Conservation (phyloP, 1,140 invertebrate species). For the Drosophila arawakana region DNA sequence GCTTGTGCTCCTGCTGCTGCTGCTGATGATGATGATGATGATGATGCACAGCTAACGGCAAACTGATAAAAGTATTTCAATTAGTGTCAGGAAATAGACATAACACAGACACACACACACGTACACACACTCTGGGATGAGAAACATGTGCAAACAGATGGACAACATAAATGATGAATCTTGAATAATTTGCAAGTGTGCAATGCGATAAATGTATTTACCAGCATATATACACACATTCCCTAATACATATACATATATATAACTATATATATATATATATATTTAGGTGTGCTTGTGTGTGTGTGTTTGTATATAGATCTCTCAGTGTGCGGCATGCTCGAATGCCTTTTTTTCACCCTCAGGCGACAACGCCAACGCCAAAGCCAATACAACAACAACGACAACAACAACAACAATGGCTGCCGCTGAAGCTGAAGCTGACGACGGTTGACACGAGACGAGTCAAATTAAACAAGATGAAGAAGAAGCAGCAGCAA, state of each 20-base stretch:
- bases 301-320: slow-evolving; percentile 8
- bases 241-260: slow-evolving; percentile 20
- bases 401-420: slow-evolving; percentile 57
- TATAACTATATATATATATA: background rate
- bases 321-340: slow-evolving; percentile 38
- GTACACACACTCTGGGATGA: background rate
- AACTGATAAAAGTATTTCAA: slow-evolving; percentile 82
- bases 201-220: slow-evolving; percentile 43
- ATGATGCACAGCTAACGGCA: slow-evolving; percentile 30
- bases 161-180: slow-evolving; percentile 64
- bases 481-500: slow-evolving; percentile 20
- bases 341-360: slow-evolving; percentile 80
- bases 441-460: slow-evolving; percentile 79
- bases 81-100: slow-evolving; percentile 71
- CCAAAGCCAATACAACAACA: slow-evolving; percentile 54
- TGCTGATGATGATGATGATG: slow-evolving; percentile 1
- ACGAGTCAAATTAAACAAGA: slow-evolving; percentile 65
- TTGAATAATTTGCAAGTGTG: slow-evolving; percentile 72
- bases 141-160: background rate
- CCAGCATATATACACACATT: slow-evolving; percentile 13
- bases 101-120: background rate
- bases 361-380: slow-evolving; percentile 79
- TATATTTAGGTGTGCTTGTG: slow-evolving; percentile 12
- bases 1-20: background rate
- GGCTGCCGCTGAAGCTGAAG: slow-evolving; percentile 50